These are phyloP conservation scores for Ophion ventricosus DNA, from an alignment of 2,888 invertebrate genomes.

Conservation along the genomic window DNA sequence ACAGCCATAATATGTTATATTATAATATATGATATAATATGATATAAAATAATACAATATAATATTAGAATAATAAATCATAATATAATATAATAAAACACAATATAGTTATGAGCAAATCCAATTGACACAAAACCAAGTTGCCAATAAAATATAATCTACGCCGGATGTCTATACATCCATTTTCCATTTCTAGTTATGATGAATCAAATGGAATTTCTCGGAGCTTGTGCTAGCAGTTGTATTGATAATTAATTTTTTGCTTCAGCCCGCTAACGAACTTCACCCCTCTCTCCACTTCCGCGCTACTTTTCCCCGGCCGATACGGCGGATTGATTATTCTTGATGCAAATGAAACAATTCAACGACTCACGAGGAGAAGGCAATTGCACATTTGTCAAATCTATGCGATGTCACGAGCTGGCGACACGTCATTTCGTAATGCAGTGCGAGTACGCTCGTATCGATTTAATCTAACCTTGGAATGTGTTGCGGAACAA, in stretches of 20 bases:
- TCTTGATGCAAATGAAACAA: background rate
- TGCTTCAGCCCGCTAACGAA: background rate
- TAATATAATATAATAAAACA: too few species aligned
- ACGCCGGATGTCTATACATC: too few species aligned
- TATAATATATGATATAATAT: too few species aligned
- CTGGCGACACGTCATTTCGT: background rate
- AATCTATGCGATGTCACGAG: constrained; percentile 2
- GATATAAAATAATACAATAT: too few species aligned
- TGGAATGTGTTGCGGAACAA: constrained; percentile 34
- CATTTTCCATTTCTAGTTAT: too few species aligned
- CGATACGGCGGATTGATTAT: background rate
- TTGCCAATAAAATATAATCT: too few species aligned
- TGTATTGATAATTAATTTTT: background rate
- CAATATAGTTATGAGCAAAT: too few species aligned
- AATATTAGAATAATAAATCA: too few species aligned
- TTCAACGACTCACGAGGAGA: background rate
- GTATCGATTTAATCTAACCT: constrained; percentile 32
- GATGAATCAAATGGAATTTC: background rate
- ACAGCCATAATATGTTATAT: too few species aligned
- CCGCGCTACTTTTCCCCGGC: background rate
- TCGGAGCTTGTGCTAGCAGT: background rate
- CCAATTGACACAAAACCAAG: too few species aligned
- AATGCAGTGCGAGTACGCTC: background rate
- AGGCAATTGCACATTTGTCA: constrained; percentile 8
- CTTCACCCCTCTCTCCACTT: background rate